Evolutionary conservation across 2,888 invertebrate genomes (phyloP).

Genomic region (Phyllotreta cruciferae): DNA sequence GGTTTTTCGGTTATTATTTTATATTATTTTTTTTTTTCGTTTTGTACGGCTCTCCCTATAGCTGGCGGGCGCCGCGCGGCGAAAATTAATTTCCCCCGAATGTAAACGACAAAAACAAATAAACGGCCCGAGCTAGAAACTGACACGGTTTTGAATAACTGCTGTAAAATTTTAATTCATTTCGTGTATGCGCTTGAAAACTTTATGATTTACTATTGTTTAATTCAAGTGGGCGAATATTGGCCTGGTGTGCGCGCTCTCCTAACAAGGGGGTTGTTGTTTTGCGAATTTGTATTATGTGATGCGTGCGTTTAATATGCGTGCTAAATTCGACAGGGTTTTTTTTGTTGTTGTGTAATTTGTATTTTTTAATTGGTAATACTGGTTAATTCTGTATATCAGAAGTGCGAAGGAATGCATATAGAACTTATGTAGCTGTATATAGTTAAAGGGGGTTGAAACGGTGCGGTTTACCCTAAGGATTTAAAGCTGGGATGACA

Average conservation of each 20-base stretch:
- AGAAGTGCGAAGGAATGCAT: no score
- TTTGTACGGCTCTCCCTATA: not conserved
- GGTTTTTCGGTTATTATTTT: not conserved
- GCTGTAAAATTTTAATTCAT: conserved; percentile 59
- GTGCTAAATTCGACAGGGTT: no score
- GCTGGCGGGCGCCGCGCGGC: not conserved
- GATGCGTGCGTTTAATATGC: no score
- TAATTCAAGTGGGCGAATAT: conserved; percentile 52
- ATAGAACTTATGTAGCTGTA: no score
- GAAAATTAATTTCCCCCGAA: conserved; percentile 51
- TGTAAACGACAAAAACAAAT: conserved; percentile 53
- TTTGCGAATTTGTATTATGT: conserved; percentile 50
- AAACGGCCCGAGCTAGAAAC: conserved; percentile 45
- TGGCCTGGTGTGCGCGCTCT: conserved; percentile 39
- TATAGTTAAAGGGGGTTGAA: no score
- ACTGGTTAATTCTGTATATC: no score
- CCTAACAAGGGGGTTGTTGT: conserved; percentile 46
- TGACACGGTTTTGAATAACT: conserved; percentile 50
- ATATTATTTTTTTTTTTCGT: not conserved
- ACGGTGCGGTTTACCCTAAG: conserved; percentile 22
- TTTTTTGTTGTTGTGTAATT: no score
- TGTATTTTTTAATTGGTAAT: no score
- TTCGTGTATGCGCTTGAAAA: conserved; percentile 57
- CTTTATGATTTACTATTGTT: conserved; percentile 53
- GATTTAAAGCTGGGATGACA: conserved; percentile 16